Evolutionary conservation across 2,113 vertebrate species (phyloP), one percentile per base, ranked within the genome.

Genomic region (Morone saxatilis): DNA sequence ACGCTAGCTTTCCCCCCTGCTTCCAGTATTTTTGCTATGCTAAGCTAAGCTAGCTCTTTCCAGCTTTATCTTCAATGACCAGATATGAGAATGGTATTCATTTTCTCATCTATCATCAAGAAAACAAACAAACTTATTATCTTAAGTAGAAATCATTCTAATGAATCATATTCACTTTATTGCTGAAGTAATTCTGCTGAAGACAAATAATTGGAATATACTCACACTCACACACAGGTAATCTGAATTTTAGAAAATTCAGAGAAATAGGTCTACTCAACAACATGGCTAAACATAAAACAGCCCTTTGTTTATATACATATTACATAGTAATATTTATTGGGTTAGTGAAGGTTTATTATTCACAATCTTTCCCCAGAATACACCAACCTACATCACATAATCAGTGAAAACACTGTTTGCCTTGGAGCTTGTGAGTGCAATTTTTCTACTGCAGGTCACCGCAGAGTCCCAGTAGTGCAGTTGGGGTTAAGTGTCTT

Each of bases 401-500:
- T 38, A 17, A 38, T 45, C 62, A 50, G 19, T 47, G 36, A 68
- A 38, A 77, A 51, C 50, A 31, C 71, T 47, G 62, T 45, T 22
- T 86, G 72, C 74, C 80, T 45, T 4, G 17, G 19, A 81, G 86
- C 59, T 45, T 62, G 43, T 57, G 45, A 71, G 45, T 36, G 5
- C 16, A 71, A 57, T 47, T 19, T 80, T 61, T 67, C 13, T 65
- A 1, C 83, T 40, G 9, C 65, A 62, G 69, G 69, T 90, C 79
- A 87, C 51, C 25, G 43, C 70, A 20, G 10, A 77, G 61, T 73
- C 84, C 80, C 80, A 11, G 2, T 8, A 22, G 77, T 71, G 69
- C 57, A 31, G 70, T 60, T 25, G 22, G 48, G 69, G 85, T 87
- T 80, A 80, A 80, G 63, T 77, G 63, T 71, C 54, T 48, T 16